These are phyloP conservation scores for Megalurothrips usitatus DNA, from an alignment of 2,888 invertebrate species.

Conservation along the genomic window DNA sequence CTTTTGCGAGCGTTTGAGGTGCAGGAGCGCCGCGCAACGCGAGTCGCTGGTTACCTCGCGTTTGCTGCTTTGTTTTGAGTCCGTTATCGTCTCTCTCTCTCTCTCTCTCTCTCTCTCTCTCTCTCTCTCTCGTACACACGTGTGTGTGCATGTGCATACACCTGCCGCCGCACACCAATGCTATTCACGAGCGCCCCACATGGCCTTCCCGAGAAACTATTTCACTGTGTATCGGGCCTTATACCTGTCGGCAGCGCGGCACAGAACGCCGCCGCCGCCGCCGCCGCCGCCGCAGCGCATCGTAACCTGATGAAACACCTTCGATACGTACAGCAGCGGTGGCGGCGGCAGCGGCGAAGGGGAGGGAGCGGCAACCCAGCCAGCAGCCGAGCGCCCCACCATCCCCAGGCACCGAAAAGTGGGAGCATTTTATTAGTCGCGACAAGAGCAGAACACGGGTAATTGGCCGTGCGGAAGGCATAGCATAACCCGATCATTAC, in stretches of 20 bases:
- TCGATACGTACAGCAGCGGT: background rate
- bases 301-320: conserved; percentile 19
- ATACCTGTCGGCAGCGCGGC: background rate
- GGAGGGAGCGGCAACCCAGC: too few relatives aligned
- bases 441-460: background rate
- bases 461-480: background rate
- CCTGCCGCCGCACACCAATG: background rate
- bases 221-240: background rate
- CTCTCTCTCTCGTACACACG: too few relatives aligned
- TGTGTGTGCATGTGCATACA: background rate
- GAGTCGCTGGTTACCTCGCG: too few relatives aligned
- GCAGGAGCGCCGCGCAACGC: too few relatives aligned
- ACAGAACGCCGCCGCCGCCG: too few relatives aligned
- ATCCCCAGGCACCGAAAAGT: background rate
- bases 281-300: background rate
- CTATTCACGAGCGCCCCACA: background rate
- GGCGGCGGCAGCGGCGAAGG: too few relatives aligned
- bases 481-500: conserved; percentile 3
- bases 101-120: too few relatives aligned
- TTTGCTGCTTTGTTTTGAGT: too few relatives aligned
- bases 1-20: too few relatives aligned
- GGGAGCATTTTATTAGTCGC: conserved; percentile 12
- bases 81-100: too few relatives aligned
- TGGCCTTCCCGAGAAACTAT: background rate
- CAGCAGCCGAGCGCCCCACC: background rate